Percentiles rank a stretch among this genome's conserved stretches.
Conservation (phyloP, 1,140 invertebrate genomes). For the Aricia agestis region DNA sequence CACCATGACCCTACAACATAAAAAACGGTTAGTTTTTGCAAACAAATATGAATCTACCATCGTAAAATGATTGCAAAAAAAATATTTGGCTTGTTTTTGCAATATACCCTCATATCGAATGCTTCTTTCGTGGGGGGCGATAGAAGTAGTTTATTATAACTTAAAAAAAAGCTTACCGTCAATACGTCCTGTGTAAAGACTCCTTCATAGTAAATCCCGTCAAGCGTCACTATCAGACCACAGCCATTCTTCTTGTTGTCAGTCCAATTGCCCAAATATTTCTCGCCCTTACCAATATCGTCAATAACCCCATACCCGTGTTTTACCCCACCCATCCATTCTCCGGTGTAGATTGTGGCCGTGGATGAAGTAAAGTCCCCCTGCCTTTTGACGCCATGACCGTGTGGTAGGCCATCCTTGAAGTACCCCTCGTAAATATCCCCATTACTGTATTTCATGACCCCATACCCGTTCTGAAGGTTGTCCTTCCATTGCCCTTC, state of each 20-base stretch:
- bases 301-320: conserved; percentile 93
- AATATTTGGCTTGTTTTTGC: neutral
- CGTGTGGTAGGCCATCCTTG: conserved; percentile 88
- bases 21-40: neutral
- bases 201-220: conserved; percentile 94
- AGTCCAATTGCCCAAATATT: conserved; percentile 91
- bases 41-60: too few relatives aligned
- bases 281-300: conserved; percentile 89
- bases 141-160: too few relatives aligned
- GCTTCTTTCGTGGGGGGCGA: too few relatives aligned
- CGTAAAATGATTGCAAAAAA: too few relatives aligned
- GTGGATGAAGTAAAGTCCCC: conserved; percentile 85
- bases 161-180: conserved; percentile 73
- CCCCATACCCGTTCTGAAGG: conserved; percentile 87
- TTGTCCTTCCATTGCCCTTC: conserved; percentile 92
- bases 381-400: conserved; percentile 88
- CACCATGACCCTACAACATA: conserved; percentile 82
- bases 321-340: conserved; percentile 85
- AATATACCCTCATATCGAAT: neutral
- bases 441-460: conserved; percentile 81
- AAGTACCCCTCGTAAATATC: conserved; percentile 91
- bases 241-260: conserved; percentile 88
- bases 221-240: conserved; percentile 89
- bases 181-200: conserved; percentile 87
- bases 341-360: conserved; percentile 90